Percentiles rank a stretch among this genome's conserved stretches.
These are phyloP conservation scores for Rhaphigaster nebulosa DNA, from an alignment of 2,888 invertebrate species.

Conservation along the genomic window DNA sequence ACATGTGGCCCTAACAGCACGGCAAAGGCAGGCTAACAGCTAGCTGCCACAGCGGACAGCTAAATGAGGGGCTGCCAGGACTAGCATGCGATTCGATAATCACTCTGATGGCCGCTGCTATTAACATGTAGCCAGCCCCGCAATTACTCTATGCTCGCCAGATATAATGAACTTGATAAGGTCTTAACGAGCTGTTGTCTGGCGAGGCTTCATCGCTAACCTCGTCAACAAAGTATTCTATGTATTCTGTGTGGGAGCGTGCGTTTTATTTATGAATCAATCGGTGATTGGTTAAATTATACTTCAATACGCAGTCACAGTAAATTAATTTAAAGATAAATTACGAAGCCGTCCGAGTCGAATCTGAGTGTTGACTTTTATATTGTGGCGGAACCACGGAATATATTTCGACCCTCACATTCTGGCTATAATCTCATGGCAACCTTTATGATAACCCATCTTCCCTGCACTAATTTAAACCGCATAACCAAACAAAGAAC, in stretches of 20 bases:
- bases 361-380: too few species aligned
- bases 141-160: conserved; percentile 38
- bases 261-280: background rate
- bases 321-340: background rate
- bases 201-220: background rate
- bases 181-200: conserved; percentile 16
- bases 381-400: too few species aligned
- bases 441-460: too few species aligned
- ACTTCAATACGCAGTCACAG: background rate
- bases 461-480: too few species aligned
- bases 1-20: background rate
- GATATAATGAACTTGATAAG: conserved; percentile 35
- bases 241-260: background rate
- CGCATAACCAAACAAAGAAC: too few species aligned
- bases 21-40: background rate
- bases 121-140: conserved; percentile 15
- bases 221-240: background rate
- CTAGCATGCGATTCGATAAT: conserved; percentile 19
- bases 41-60: conserved; percentile 19
- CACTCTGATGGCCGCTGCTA: background rate
- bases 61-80: conserved; percentile 18
- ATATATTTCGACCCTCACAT: too few species aligned
- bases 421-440: too few species aligned
- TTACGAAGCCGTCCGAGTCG: background rate
- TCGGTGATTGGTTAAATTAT: background rate